A percentile compares a stretch with the other conserved stretches of the same genome.
phyloP scores from a whole-genome alignment of 2,888 invertebrate species.

The Dryobotodes eremita region DNA sequence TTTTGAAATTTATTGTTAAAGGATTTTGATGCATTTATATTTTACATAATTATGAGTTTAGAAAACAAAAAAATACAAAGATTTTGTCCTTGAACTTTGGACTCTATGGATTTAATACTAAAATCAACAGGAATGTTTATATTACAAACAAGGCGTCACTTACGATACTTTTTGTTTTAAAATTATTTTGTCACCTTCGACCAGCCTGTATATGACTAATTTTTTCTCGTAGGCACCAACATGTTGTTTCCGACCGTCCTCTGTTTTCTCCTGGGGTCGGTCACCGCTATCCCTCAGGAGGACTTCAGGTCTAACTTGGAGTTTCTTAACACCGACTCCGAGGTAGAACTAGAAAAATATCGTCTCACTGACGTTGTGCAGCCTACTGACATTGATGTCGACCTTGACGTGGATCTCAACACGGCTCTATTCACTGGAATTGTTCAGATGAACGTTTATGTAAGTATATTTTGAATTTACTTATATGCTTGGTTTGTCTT shows the following conservation, averaged over 20 bases:
- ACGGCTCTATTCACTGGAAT: conserved; percentile 79
- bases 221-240: conserved; percentile 74
- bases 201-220: neutral
- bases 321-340: conserved; percentile 75
- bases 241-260: conserved; percentile 76
- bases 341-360: conserved; percentile 77
- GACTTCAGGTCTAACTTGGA: conserved; percentile 82
- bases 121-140: neutral
- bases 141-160: neutral
- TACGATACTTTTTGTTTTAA: neutral
- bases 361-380: conserved; percentile 79
- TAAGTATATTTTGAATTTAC: conserved; percentile 67
- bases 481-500: too few relatives aligned
- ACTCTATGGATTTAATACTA: neutral
- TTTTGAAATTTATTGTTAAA: neutral
- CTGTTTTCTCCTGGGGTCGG: conserved; percentile 75
- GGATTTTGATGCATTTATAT: neutral
- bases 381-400: conserved; percentile 76
- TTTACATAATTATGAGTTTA: neutral
- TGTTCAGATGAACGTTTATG: conserved; percentile 76
- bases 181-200: neutral
- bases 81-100: conserved; percentile 32
- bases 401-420: conserved; percentile 81
- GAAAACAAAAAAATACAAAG: too few relatives aligned
- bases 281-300: conserved; percentile 74